These are phyloP conservation scores for Hycleus cichorii DNA, from an alignment of 1,140 invertebrate genomes.

Conservation along the genomic window DNA sequence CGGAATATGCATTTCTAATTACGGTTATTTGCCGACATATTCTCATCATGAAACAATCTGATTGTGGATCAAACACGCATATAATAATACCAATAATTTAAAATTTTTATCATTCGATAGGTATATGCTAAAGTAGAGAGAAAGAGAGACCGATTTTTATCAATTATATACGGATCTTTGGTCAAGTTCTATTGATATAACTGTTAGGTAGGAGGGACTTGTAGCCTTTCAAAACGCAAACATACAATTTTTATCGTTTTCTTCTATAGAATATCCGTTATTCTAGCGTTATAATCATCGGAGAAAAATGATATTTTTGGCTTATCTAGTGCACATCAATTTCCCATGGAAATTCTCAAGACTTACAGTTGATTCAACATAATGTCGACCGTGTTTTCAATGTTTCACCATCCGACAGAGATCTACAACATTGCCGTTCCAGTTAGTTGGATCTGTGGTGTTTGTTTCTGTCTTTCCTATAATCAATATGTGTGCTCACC, in stretches of 20 bases:
- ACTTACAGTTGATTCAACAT: not conserved
- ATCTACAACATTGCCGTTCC: constrained; percentile 8
- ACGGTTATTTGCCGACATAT: constrained; percentile 18
- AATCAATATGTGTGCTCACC: not conserved
- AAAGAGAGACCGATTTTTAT: constrained; percentile 7
- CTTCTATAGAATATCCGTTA: not conserved
- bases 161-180: constrained; percentile 7
- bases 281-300: no score
- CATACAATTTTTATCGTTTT: not conserved
- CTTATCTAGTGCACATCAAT: no score
- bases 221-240: constrained; percentile 1
- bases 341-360: no score
- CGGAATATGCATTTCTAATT: constrained; percentile 25
- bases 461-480: no score
- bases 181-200: not conserved
- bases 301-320: no score
- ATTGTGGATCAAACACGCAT: constrained; percentile 2
- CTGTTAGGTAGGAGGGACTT: constrained; percentile 10
- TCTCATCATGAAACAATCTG: constrained; percentile 1
- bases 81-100: not conserved
- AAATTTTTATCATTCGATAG: not conserved
- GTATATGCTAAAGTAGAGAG: no score
- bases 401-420: not conserved
- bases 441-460: constrained; percentile 17
- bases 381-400: not conserved